Evolutionary conservation across 2,888 invertebrate species (phyloP), one percentile per base, ranked within the genome.

Genomic region (Stenurella melanura): DNA sequence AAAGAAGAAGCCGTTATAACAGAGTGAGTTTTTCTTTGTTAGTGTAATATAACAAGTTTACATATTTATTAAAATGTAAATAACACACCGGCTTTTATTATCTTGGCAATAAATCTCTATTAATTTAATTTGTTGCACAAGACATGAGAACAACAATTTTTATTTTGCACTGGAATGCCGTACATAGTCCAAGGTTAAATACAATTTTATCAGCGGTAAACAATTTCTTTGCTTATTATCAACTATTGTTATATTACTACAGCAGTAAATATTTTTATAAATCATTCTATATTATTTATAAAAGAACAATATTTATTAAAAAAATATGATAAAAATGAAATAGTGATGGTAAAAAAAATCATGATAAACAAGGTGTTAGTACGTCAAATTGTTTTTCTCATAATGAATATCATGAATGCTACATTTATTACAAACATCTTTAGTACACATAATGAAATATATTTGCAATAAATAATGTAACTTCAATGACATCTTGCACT

Each of bases 1-100:
- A 92, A 85, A 89, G 92, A 83, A 88, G 93, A 73, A 92, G 93
- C 76, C 89, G 93, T 87, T 93, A 93, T 84, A 93, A 93, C 84
- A 89, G 92, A 90, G 93, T 93, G 90, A 89, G 88, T 84, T 11
- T 34, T 6, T 10, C 21, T 19, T 50, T 50, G 6, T 50, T n/a
- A 50, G 12, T 3, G 10, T 50, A 26, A 26, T 26, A 26, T 26
- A 3, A 26, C 4, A 26, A 4, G 21, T 26, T 17, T 50, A 34
- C 9, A 9, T 5, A 34, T 34, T 34, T 5, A 34, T 34, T 34
- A 9, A 34, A 34, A 34, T 34, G 7, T 34, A 34, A 34, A 34
- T 4, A 26, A 26, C 30, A 34, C 7, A 7, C 9, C 7, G 9
- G 3, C 9, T 34, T 34, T 34, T 34, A 34, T 34, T 34, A 34